Evolutionary conservation across 2,888 invertebrate genomes (phyloP).

Genomic region (Tanytarsus gracilentus): DNA sequence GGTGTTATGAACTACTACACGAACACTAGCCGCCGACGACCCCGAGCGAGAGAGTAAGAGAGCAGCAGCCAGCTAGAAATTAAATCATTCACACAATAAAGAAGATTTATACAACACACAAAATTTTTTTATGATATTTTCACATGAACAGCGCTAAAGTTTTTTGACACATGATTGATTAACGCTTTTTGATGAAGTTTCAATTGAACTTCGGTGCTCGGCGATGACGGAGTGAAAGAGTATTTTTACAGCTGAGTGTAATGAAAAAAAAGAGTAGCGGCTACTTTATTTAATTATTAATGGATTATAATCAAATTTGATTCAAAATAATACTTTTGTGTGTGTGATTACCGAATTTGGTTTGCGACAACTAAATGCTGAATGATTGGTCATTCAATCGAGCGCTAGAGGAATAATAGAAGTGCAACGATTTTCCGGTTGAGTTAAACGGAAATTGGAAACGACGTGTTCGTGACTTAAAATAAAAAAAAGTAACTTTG

Average conservation of each 20-base stretch:
- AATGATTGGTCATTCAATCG: too few relatives aligned
- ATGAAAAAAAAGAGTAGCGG: not conserved
- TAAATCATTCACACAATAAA: constrained; percentile 21
- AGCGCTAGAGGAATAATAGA: too few relatives aligned
- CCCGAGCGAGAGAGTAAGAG: constrained; percentile 5
- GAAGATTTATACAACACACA: too few relatives aligned
- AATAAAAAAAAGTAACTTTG: not conserved
- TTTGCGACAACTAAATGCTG: too few relatives aligned
- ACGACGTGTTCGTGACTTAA: not conserved
- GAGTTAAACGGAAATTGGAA: not conserved
- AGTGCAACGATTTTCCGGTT: not conserved
- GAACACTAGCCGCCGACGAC: not conserved
- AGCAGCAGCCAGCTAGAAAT: not conserved
- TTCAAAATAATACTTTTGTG: not conserved
- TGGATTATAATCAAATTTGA: not conserved
- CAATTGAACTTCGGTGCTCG: constrained; percentile 4
- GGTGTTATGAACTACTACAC: constrained; percentile 22
- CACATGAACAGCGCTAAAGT: constrained; percentile 15
- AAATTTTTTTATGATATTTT: not conserved
- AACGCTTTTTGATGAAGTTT: constrained; percentile 24
- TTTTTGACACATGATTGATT: constrained; percentile 27
- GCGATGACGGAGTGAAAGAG: constrained; percentile 7
- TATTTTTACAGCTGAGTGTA: not conserved
- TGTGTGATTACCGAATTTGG: too few relatives aligned
- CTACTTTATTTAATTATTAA: constrained; percentile 15